These are phyloP conservation scores for Cancer borealis DNA, from an alignment of 2,888 invertebrate species.

Conservation along the genomic window DNA sequence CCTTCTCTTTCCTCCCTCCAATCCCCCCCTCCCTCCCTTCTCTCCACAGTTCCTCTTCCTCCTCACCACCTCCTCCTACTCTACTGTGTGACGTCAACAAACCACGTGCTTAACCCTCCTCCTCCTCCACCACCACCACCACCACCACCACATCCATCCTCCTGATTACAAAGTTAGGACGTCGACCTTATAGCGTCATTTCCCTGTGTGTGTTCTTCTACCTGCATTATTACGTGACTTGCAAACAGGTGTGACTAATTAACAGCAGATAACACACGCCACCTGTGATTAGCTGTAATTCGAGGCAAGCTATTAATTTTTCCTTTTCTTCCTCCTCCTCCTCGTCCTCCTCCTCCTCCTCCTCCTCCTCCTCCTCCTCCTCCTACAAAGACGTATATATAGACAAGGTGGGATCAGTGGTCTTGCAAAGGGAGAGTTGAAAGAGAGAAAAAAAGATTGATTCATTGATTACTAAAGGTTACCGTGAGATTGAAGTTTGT, in stretches of 20 bases:
- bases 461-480: not conserved
- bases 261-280: not conserved
- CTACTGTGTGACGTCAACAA: not conserved
- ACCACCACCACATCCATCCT: not conserved
- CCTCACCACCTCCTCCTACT: conserved; percentile 2
- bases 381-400: not conserved
- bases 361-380: too few species aligned
- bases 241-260: not conserved
- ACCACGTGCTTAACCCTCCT: not conserved
- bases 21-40: not conserved
- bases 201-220: not conserved
- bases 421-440: not conserved
- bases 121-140: not conserved
- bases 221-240: not conserved
- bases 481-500: not conserved
- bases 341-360: not conserved
- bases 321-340: not conserved
- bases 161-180: not conserved
- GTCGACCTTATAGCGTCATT: not conserved
- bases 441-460: not conserved
- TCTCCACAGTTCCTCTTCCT: not conserved
- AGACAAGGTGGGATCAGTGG: not conserved
- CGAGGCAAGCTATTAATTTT: not conserved
- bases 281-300: not conserved
- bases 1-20: not conserved